Base-by-base conservation (phyloP, 1,140 invertebrate species). In the Bombus confusus region DNA sequence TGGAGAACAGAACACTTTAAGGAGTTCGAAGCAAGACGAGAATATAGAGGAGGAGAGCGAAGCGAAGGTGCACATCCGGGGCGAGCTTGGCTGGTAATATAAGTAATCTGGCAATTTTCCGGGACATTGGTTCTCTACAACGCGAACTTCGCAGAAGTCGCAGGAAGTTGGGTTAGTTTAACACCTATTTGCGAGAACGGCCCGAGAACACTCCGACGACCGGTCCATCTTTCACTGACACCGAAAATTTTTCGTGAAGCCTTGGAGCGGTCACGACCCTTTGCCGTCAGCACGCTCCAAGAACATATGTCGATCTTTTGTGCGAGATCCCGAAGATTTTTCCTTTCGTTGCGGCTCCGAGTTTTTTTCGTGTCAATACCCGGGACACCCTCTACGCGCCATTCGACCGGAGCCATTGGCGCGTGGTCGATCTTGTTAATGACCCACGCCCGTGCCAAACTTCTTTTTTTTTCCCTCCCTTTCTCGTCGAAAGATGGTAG, bases 361-460 rank as follows among this genome's bases (percentile, higher is more conserved):
- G 18, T 82, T 80, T 80, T 66, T 80, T 71, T n/a, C 80, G 41
- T 76, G 69, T 75, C 52, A 77, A 74, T 62, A 57, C 47, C 43
- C 31, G 37, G 37, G 31, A 78, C 64, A 78, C 66, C 81, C 73
- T 68, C 39, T 37, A 28, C 6, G 68, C 34, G 78, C 75, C 62
- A 78, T 79, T 37, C 84, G 39, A 66, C 77, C 71, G 52, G 88
- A 52, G 83, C 82, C 90, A 92, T 71, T 86, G 90, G 87, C 92
- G 90, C 92, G 91, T 93, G 92, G 90, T 91, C 91, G 90, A 93
- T 93, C 92, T 89, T 92, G 92, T 93, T 91, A 93, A 93, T 93
- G 92, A 92, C 83, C 87, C 72, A 72, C 68, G 78, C 88, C 82
- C 88, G 84, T 90, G 88, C 64, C 82, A 79, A 59, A 62, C 68